A percentile compares a stretch with the other conserved stretches of the same genome.
Conservation (phyloP, 1,140 invertebrate genomes). For the Panagrolaimus sp. region DNA sequence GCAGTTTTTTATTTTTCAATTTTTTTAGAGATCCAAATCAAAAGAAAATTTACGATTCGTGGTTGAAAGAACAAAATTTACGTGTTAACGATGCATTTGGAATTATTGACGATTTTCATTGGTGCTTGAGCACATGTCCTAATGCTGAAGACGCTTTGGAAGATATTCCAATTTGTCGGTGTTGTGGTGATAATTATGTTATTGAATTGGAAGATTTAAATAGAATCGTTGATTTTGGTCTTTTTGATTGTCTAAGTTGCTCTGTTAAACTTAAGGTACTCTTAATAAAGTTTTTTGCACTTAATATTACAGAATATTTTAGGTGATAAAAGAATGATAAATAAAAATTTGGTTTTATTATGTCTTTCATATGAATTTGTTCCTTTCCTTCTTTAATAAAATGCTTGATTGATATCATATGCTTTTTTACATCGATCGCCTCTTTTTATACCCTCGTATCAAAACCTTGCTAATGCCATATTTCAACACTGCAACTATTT, state of each 20-base stretch:
- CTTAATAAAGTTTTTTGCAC: not conserved
- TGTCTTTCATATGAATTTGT: too few species aligned
- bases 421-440: too few species aligned
- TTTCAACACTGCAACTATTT: too few species aligned
- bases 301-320: not conserved
- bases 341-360: too few species aligned
- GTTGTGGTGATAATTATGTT: slow-evolving; percentile 28
- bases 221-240: slow-evolving; percentile 30
- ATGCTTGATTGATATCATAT: not conserved
- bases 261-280: slow-evolving; percentile 24
- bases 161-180: slow-evolving; percentile 29
- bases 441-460: too few species aligned
- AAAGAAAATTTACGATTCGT: slow-evolving; percentile 29
- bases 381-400: not conserved
- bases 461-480: too few species aligned
- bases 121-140: not conserved
- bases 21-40: slow-evolving; percentile 22
- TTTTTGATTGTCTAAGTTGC: slow-evolving; percentile 34
- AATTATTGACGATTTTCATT: slow-evolving; percentile 26
- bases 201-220: slow-evolving; percentile 28
- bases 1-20: not conserved
- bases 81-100: slow-evolving; percentile 32
- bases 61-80: slow-evolving; percentile 35
- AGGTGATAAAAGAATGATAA: slow-evolving; percentile 2
- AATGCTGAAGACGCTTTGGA: slow-evolving; percentile 14